Percentiles rank a stretch among this genome's conserved stretches.
Conservation (phyloP, 2,797 vertebrate species). For the Hylomyscus alleni region DNA sequence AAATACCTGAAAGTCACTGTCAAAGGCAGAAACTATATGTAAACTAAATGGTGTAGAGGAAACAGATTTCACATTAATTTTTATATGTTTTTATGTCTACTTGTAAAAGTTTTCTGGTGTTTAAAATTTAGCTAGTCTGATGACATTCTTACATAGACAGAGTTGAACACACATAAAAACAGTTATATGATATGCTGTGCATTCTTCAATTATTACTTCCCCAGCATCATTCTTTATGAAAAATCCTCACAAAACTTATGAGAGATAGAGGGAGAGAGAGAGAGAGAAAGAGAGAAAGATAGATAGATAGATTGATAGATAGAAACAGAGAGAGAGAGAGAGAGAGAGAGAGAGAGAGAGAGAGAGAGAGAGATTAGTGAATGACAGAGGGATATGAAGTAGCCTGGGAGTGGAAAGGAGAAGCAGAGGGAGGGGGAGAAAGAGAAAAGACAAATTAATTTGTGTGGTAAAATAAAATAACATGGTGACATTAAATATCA, state of each 20-base stretch:
- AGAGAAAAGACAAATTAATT: neutral
- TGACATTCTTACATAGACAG: too few species aligned
- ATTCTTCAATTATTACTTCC: too few species aligned
- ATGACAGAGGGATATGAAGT: neutral
- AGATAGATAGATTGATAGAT: neutral
- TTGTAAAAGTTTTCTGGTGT: too few species aligned
- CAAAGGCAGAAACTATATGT: too few species aligned
- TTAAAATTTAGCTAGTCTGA: too few species aligned
- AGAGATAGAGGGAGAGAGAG: neutral
- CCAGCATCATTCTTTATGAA: neutral
- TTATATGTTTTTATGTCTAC: too few species aligned
- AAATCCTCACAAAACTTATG: neutral
- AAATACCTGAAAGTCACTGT: too few species aligned
- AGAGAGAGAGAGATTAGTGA: too few species aligned
- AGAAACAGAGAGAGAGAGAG: neutral
- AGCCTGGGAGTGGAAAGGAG: neutral
- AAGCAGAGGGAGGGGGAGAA: neutral
- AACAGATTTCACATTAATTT: too few species aligned
- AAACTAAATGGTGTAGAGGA: too few species aligned
- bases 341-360: neutral
- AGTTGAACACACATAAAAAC: too few species aligned
- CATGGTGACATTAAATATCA: neutral
- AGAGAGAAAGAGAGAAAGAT: neutral
- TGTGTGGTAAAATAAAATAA: neutral
- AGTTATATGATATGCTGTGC: too few species aligned